Percentiles rank a stretch among this genome's conserved stretches.
Evolutionary conservation across 2,888 invertebrate species (phyloP).

Genomic region (Polymixis lichenea): DNA sequence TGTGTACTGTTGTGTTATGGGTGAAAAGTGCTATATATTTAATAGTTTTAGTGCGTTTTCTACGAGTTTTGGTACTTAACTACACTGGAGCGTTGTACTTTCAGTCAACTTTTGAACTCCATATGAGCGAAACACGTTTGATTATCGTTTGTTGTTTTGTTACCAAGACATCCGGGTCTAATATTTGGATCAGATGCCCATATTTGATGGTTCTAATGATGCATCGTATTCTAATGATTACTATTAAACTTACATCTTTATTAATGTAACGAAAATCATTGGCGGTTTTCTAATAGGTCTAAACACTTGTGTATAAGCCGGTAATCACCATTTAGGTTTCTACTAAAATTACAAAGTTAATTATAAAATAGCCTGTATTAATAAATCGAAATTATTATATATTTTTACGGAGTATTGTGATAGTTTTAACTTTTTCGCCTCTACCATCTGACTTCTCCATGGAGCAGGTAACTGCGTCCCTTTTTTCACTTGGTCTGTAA

Average conservation of each 20-base stretch:
- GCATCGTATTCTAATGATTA: conserved; percentile 52
- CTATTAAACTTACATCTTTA: conserved; percentile 51
- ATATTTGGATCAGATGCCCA: conserved; percentile 73
- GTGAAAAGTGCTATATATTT: conserved; percentile 75
- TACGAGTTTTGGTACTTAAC: conserved; percentile 77
- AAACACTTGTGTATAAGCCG: conserved; percentile 11
- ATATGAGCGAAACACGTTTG: conserved; percentile 86
- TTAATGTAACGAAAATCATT: conserved; percentile 74
- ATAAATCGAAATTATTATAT: no score
- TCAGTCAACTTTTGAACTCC: conserved; percentile 79
- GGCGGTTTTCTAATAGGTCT: conserved; percentile 58
- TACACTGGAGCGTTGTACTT: conserved; percentile 73
- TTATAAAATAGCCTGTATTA: neutral
- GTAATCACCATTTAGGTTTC: conserved; percentile 15
- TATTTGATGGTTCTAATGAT: conserved; percentile 70
- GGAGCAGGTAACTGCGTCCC: conserved; percentile 86
- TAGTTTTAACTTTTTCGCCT: conserved; percentile 42
- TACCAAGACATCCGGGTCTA: conserved; percentile 86
- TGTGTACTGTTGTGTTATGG: conserved; percentile 80
- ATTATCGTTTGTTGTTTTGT: conserved; percentile 88
- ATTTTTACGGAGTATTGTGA: conserved; percentile 15
- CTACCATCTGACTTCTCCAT: conserved; percentile 42
- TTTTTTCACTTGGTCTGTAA: conserved; percentile 79
- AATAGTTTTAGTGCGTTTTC: conserved; percentile 74
- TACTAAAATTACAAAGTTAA: neutral